Evolutionary conservation across 2,888 invertebrate species (phyloP).

Genomic region (Sinelater perroti): DNA sequence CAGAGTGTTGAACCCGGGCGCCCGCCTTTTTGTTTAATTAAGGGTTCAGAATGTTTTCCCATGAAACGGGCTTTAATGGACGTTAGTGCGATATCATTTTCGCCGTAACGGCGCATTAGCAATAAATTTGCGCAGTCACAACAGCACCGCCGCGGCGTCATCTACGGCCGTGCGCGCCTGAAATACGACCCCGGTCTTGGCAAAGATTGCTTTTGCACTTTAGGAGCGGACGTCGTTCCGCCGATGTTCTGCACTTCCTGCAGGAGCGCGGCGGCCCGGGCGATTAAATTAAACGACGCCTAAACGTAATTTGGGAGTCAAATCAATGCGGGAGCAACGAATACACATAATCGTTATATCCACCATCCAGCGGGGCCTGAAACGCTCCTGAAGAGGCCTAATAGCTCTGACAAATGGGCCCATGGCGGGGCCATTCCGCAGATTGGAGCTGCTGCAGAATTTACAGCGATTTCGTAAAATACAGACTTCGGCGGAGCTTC

Average conservation of each 20-base stretch:
- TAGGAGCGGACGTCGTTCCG: not conserved
- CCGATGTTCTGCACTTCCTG: too few relatives aligned
- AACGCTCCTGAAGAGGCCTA: constrained; percentile 19
- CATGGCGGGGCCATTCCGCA: constrained; percentile 13
- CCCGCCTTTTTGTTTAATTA: constrained; percentile 11
- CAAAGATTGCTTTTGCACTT: not conserved
- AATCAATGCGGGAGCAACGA: too few relatives aligned
- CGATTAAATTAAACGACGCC: too few relatives aligned
- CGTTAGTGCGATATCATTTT: constrained; percentile 12
- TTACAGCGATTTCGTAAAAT: constrained; percentile 24
- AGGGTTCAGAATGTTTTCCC: constrained; percentile 11
- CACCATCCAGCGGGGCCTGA: constrained; percentile 3
- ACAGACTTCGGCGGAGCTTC: constrained; percentile 9
- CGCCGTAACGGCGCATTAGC: constrained; percentile 12
- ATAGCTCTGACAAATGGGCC: constrained; percentile 19
- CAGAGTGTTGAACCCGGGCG: constrained; percentile 2
- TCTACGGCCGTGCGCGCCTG: not conserved
- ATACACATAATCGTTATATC: too few relatives aligned
- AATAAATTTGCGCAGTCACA: constrained; percentile 2
- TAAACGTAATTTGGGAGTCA: too few relatives aligned
- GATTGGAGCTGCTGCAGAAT: constrained; percentile 25
- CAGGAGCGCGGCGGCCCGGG: too few relatives aligned
- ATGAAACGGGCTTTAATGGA: constrained; percentile 7
- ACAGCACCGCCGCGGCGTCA: not conserved
- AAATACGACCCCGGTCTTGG: not conserved